These are phyloP conservation scores for Guaruba guarouba DNA, from an alignment of 2,113 vertebrate species.

Conservation along the genomic window DNA sequence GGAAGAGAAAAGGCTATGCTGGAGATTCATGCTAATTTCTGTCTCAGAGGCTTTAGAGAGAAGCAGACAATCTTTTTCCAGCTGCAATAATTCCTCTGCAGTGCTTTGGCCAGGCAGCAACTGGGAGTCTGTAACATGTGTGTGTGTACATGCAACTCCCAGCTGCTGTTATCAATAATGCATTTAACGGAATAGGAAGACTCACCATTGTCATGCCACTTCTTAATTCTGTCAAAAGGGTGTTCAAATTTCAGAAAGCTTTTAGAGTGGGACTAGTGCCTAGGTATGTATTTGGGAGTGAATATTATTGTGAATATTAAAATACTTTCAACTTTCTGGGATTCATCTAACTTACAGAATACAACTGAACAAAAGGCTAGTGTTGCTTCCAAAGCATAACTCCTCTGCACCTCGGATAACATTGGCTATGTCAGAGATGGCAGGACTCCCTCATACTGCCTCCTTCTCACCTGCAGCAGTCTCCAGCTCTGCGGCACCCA, in stretches of 20 bases:
- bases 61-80: not conserved
- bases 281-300: not conserved
- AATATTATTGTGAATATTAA: not conserved
- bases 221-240: slow-evolving; percentile 17
- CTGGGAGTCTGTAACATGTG: not conserved
- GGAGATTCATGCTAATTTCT: not conserved
- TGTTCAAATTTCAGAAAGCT: slow-evolving; percentile 9
- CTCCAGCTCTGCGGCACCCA: not conserved
- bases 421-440: not conserved
- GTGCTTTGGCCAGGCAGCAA: not conserved
- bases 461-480: not conserved
- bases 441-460: not conserved
- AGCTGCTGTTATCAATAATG: slow-evolving; percentile 32
- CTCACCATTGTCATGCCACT: not conserved
- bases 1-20: not conserved
- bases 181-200: not conserved
- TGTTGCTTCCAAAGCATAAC: not conserved
- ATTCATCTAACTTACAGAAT: not conserved
- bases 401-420: not conserved
- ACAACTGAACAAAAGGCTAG: not conserved
- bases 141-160: not conserved
- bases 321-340: not conserved
- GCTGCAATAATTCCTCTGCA: not conserved
- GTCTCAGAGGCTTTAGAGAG: not conserved
- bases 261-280: not conserved